These are phyloP conservation scores for Aleadryas rufinucha DNA, from an alignment of 2,113 vertebrate species.

Conservation along the genomic window DNA sequence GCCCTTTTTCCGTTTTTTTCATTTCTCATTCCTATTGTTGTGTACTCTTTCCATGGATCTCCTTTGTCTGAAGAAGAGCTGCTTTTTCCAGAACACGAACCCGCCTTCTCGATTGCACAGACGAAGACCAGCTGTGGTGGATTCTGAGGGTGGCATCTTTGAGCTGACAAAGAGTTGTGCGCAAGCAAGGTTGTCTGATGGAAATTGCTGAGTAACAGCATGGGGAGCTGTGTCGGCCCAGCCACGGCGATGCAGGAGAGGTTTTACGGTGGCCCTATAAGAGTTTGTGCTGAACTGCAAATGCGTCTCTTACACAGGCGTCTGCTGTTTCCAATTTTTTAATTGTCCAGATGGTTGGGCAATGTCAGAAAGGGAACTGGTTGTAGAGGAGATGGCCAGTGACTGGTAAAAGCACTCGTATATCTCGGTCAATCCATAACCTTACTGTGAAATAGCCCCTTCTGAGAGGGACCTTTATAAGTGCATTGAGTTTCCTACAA, in stretches of 20 bases:
- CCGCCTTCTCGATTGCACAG: constrained; percentile 60
- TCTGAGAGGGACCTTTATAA: constrained; percentile 34
- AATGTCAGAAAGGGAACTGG: constrained; percentile 32
- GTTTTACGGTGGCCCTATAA: constrained; percentile 27
- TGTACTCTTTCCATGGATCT: constrained; percentile 74
- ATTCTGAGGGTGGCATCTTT: constrained; percentile 54
- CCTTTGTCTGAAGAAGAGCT: constrained; percentile 74
- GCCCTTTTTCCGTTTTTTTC: constrained; percentile 68
- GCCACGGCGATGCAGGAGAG: constrained; percentile 38
- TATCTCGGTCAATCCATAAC: constrained; percentile 41
- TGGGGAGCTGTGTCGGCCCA: constrained; percentile 44
- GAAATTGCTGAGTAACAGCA: constrained; percentile 49
- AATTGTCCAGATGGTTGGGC: neutral
- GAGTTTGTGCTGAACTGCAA: constrained; percentile 20
- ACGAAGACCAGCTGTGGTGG: constrained; percentile 49
- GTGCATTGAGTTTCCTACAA: constrained; percentile 40
- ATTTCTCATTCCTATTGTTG: constrained; percentile 74
- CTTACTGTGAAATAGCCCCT: constrained; percentile 46
- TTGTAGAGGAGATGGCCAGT: constrained; percentile 13
- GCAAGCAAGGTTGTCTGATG: constrained; percentile 36
- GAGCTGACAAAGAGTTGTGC: constrained; percentile 27
- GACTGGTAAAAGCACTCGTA: constrained; percentile 38
- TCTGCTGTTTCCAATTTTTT: constrained; percentile 21
- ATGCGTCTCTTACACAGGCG: neutral
- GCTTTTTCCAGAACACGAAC: constrained; percentile 64